These are phyloP conservation scores for Haemorhous mexicanus DNA, from an alignment of 2,113 vertebrate species.

Conservation along the genomic window DNA sequence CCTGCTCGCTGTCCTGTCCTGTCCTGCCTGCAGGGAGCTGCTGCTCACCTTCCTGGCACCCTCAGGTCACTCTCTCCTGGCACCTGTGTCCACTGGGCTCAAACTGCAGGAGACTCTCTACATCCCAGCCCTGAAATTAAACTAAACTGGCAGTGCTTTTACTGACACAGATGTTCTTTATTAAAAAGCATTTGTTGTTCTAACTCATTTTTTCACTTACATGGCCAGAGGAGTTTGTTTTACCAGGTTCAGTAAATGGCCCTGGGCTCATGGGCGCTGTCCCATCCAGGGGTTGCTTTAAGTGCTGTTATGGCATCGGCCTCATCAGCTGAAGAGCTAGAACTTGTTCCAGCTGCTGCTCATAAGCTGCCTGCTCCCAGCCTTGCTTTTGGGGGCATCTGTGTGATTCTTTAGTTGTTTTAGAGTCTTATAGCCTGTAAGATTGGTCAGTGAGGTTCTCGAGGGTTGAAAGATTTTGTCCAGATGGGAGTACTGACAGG, in stretches of 20 bases:
- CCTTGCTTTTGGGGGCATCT: background rate
- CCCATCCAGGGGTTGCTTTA: background rate
- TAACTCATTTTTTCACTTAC: background rate
- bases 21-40: background rate
- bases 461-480: background rate
- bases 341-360: background rate
- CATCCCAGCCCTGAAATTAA: background rate
- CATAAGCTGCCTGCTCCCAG: background rate
- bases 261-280: background rate
- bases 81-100: background rate
- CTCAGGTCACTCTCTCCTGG: background rate
- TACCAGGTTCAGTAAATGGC: background rate
- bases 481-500: background rate
- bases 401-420: background rate
- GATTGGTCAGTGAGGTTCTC: background rate
- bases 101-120: no score
- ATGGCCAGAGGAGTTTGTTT: background rate
- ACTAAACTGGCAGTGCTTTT: accelerated
- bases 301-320: accelerated
- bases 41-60: background rate
- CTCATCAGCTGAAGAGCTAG: background rate
- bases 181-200: background rate
- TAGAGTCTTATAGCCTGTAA: background rate
- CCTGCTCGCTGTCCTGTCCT: accelerated
- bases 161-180: background rate